Conservation (phyloP, 2,888 invertebrate genomes). For the Sinelater perroti region DNA sequence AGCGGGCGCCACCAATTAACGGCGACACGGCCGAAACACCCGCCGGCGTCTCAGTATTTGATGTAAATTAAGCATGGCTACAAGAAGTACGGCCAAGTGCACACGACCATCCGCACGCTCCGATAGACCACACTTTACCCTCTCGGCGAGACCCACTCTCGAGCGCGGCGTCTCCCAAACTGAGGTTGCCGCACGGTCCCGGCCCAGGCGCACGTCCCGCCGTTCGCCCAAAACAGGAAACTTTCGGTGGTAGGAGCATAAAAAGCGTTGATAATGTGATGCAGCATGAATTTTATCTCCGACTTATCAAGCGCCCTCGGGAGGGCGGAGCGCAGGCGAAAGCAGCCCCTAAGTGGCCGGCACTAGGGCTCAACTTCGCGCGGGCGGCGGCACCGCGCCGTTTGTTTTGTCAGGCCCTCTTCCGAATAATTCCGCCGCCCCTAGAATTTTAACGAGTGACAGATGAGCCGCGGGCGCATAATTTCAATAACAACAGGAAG, state of each 20-base stretch:
- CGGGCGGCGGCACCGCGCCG: neutral
- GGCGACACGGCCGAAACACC: neutral
- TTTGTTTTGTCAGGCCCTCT: slow-evolving; percentile 30
- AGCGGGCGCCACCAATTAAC: neutral
- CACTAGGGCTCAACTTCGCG: neutral
- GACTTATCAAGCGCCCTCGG: slow-evolving; percentile 27
- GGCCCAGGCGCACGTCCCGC: slow-evolving; percentile 2
- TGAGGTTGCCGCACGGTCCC: slow-evolving; percentile 2
- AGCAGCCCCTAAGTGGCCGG: neutral
- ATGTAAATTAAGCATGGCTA: slow-evolving; percentile 2
- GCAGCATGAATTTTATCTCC: slow-evolving; percentile 29
- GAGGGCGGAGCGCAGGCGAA: neutral
- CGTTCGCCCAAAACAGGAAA: slow-evolving; percentile 18
- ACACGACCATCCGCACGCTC: slow-evolving; percentile 1
- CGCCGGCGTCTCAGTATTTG: neutral
- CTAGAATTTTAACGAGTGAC: slow-evolving; percentile 32
- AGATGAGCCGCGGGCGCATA: slow-evolving; percentile 4
- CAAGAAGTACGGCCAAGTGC: slow-evolving; percentile 2
- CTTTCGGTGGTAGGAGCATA: slow-evolving; percentile 11
- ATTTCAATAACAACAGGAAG: slow-evolving; percentile 2
- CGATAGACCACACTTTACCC: neutral
- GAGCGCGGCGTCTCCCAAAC: neutral
- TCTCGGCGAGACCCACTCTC: slow-evolving; percentile 12
- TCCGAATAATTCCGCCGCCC: slow-evolving; percentile 21
- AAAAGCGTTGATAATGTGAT: slow-evolving; percentile 34